Base-by-base conservation (phyloP, 2,888 invertebrate genomes). In the Trachelus stipa region DNA sequence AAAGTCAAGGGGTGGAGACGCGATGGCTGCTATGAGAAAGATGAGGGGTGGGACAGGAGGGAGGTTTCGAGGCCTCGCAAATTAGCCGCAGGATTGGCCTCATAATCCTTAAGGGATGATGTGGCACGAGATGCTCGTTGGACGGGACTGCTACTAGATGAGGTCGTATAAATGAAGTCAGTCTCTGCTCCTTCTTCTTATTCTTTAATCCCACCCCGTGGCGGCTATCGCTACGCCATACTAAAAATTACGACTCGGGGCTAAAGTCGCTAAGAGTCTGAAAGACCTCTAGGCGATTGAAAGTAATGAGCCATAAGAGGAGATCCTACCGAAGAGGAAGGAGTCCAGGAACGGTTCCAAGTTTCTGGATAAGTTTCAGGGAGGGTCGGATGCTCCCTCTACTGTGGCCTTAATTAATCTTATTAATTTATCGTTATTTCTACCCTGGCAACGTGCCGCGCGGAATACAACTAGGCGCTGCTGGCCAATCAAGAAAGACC, bases 51-150 rank as follows among this genome's bases (percentile, higher is more conserved):
- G 23, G 23, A 0, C 1, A 56, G 23, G 23, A 23, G 40, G 56
- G 15, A 23, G 56, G 56, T 56, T 56, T 56, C 56, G 71, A 78
- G 75, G 37, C 76, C 87, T 91, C 88, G 89, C 90, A 91, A 91
- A 91, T 91, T 91, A 91, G 91, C 90, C 87, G 87, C 85, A 85
- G 88, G 90, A 91, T 91, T 89, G 90, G 88, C 85, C 86, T 86
- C 85, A 86, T 91, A 90, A 91, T 91, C 91, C 89, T 89, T 85
- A 85, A 88, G 88, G 88, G 90, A 89, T 87, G 88, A 37, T 34
- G 76, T 76, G 34, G 74, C 68, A 69, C 77, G 73, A 30, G 76
- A 69, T 11, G n/a, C 30, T 76, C 37, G 79, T 82, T 83, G 82
- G 81, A 80, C 80, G 81, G 79, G 56, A 80, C 81, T 84, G 86